Evolutionary conservation across 2,113 vertebrate genomes (phyloP).

Genomic region (Copsychus sechellarum): DNA sequence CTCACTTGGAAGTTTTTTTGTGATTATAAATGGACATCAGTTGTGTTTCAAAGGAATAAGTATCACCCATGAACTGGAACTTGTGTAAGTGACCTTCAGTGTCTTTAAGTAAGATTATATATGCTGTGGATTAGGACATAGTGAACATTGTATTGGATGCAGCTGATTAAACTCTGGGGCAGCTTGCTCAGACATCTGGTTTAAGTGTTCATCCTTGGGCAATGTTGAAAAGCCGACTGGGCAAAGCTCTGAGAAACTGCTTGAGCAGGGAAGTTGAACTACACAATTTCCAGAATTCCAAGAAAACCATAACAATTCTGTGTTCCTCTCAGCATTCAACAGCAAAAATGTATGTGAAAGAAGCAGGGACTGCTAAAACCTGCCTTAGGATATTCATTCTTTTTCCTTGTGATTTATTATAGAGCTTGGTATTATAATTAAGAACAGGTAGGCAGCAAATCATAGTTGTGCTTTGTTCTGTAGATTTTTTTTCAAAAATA

Average conservation of each 20-base stretch:
- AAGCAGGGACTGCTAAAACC: background rate
- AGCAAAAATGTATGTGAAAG: background rate
- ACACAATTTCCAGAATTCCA: background rate
- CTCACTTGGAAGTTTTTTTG: background rate
- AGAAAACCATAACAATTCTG: background rate
- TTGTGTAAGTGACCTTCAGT: background rate
- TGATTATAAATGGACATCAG: background rate
- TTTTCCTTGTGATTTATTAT: background rate
- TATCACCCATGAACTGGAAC: background rate
- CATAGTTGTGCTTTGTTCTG: background rate
- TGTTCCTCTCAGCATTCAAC: background rate
- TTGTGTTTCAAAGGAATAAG: background rate
- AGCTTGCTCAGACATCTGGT: background rate
- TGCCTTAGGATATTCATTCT: background rate
- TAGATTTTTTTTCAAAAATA: background rate
- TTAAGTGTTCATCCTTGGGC: background rate
- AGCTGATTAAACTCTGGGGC: background rate
- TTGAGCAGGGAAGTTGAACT: background rate
- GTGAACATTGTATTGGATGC: accelerated
- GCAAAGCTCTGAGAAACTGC: background rate
- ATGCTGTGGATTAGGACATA: background rate
- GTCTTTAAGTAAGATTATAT: background rate
- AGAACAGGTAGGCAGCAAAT: background rate
- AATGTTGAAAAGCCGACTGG: background rate
- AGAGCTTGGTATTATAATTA: background rate